Percentiles rank a stretch among this genome's conserved stretches.
These are phyloP conservation scores for Zalophus californianus DNA, from an alignment of 2,797 vertebrate genomes.

Conservation along the genomic window DNA sequence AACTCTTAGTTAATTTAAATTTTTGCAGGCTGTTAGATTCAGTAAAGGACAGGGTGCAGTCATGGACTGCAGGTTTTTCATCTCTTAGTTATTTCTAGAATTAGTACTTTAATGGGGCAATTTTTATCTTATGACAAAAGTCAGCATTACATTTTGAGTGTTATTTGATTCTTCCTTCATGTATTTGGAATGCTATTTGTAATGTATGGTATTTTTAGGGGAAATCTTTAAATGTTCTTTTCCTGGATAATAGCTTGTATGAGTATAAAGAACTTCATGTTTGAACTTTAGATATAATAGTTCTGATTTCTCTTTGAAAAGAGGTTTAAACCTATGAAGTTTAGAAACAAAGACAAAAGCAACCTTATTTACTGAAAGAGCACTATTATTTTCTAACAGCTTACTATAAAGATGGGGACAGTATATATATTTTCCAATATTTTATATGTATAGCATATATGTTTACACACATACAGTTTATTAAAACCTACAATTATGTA, in stretches of 20 bases:
- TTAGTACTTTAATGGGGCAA: background rate
- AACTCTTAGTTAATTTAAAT: background rate
- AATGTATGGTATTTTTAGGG: constrained; percentile 82
- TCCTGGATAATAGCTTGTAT: constrained; percentile 83
- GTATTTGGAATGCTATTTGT: constrained; percentile 81
- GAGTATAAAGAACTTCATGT: constrained; percentile 80
- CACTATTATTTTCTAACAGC: background rate
- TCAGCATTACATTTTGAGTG: constrained; percentile 79
- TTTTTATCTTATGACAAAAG: constrained; percentile 67
- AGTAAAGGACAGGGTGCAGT: background rate
- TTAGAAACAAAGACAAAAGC: background rate
- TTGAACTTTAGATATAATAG: constrained; percentile 83
- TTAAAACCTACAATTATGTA: background rate
- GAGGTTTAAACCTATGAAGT: background rate
- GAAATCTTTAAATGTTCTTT: constrained; percentile 82
- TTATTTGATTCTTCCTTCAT: constrained; percentile 78
- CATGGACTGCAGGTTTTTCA: background rate
- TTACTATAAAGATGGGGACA: background rate
- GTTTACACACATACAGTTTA: background rate
- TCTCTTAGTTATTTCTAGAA: background rate
- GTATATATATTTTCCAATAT: background rate
- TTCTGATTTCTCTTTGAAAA: constrained; percentile 72
- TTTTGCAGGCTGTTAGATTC: background rate
- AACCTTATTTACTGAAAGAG: background rate
- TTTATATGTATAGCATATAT: background rate